phyloP scores from a whole-genome alignment of 2,888 invertebrate species.

The Micoletzkya japonica region DNA sequence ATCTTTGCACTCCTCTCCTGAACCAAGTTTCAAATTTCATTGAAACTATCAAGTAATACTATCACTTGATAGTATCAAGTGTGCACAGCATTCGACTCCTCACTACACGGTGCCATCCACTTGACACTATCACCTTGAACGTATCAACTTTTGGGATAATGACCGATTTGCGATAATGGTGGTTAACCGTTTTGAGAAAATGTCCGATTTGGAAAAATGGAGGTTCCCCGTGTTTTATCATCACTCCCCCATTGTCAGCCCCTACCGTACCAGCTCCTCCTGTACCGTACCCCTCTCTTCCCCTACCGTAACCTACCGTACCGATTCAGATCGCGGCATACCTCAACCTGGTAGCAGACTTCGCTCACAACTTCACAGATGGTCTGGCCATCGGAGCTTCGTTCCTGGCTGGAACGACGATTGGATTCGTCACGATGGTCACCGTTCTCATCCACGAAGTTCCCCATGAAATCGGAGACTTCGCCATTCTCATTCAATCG shows the following conservation, averaged over 20 bases:
- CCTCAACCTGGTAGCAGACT: constrained; percentile 94
- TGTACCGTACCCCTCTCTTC: background rate
- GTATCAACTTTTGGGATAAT: constrained; percentile 1
- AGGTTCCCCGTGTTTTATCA: background rate
- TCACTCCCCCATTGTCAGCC: no score
- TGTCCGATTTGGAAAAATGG: no score
- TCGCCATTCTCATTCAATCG: constrained; percentile 95
- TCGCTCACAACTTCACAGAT: constrained; percentile 98
- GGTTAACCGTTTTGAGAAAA: no score
- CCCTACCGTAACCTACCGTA: background rate
- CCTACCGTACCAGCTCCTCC: background rate
- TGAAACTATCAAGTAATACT: no score
- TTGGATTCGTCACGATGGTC: constrained; percentile 78
- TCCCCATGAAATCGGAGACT: constrained; percentile 99
- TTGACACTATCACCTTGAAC: no score
- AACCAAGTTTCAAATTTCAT: no score
- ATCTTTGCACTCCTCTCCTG: no score
- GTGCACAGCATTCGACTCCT: no score
- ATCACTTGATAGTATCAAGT: no score
- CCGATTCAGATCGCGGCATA: constrained; percentile 82
- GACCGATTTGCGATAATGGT: no score
- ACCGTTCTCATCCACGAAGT: constrained; percentile 97
- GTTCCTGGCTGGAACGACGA: constrained; percentile 48
- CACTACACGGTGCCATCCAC: background rate
- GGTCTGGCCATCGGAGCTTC: constrained; percentile 98